These are phyloP conservation scores for Pissodes strobi DNA, from an alignment of 1,140 invertebrate species.

Conservation along the genomic window DNA sequence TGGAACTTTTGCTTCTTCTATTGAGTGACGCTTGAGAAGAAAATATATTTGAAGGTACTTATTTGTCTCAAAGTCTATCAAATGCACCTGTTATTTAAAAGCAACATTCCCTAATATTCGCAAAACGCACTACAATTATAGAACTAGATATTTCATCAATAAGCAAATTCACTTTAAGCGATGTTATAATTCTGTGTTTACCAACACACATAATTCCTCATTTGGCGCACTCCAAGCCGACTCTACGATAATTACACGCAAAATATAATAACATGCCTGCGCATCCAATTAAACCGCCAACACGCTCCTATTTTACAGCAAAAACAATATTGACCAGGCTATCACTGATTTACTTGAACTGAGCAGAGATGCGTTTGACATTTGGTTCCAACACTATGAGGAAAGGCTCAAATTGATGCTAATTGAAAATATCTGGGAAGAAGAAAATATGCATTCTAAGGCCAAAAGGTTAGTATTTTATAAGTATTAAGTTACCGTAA, in stretches of 20 bases:
- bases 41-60: too few relatives aligned
- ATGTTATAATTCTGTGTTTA: too few relatives aligned
- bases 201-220: constrained; percentile 17
- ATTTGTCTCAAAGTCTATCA: too few relatives aligned
- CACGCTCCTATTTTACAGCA: constrained; percentile 23
- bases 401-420: constrained; percentile 9
- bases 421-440: neutral
- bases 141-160: too few relatives aligned
- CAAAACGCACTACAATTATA: too few relatives aligned
- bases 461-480: constrained; percentile 12
- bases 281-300: constrained; percentile 16
- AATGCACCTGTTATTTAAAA: too few relatives aligned
- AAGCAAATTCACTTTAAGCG: too few relatives aligned
- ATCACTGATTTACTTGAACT: constrained; percentile 21
- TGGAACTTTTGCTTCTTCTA: too few relatives aligned
- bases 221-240: neutral
- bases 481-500: too few relatives aligned
- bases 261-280: constrained; percentile 2
- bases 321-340: constrained; percentile 20
- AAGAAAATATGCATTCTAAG: neutral
- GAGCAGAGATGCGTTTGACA: constrained; percentile 12
- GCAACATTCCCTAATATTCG: too few relatives aligned
- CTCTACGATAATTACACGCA: neutral
- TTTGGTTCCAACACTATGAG: constrained; percentile 19
- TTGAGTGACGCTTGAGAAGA: too few relatives aligned